phyloP scores from a whole-genome alignment of 92 coral and sea anemone species.

The Palythoa grandiflora region DNA sequence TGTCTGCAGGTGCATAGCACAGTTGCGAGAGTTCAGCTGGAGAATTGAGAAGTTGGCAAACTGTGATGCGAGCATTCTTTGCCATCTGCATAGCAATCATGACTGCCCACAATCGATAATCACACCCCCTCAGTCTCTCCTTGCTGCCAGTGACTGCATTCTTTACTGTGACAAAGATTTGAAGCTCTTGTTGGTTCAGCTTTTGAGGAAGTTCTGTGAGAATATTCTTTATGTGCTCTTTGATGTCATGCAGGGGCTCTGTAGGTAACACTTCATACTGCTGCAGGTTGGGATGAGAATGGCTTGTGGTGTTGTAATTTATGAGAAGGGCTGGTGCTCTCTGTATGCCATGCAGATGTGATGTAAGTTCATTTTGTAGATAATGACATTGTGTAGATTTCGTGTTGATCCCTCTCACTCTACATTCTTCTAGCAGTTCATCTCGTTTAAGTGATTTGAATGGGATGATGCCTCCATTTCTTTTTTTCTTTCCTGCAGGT shows the following conservation, averaged over 20 bases:
- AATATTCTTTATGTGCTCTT: constrained; percentile 26
- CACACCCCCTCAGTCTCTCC: constrained; percentile 4
- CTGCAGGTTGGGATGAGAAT: background rate
- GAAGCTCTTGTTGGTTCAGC: constrained; percentile 11
- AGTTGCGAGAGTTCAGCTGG: constrained; percentile 8
- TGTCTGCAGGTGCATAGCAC: constrained; percentile 1
- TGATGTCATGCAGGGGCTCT: constrained; percentile 31
- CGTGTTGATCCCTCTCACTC: background rate
- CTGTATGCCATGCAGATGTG: background rate
- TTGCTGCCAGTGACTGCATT: background rate
- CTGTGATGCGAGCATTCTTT: constrained; percentile 11
- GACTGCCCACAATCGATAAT: constrained; percentile 3
- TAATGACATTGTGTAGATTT: background rate
- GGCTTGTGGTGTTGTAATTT: background rate
- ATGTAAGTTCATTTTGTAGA: background rate
- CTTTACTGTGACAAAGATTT: constrained; percentile 1
- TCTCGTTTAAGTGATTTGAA: constrained; percentile 12
- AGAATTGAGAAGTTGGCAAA: constrained; percentile 4
- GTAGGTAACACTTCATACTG: constrained; percentile 6
- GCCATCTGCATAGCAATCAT: constrained; percentile 10
- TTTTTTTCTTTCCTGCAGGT: constrained; percentile 2
- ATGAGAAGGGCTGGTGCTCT: background rate
- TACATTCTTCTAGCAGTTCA: constrained; percentile 8
- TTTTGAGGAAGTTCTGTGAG: background rate
- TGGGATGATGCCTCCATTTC: constrained; percentile 2